A percentile compares a stretch with the other conserved stretches of the same genome.
Conservation (phyloP, 2,888 invertebrate genomes). For the Troides oblongomaculatus region DNA sequence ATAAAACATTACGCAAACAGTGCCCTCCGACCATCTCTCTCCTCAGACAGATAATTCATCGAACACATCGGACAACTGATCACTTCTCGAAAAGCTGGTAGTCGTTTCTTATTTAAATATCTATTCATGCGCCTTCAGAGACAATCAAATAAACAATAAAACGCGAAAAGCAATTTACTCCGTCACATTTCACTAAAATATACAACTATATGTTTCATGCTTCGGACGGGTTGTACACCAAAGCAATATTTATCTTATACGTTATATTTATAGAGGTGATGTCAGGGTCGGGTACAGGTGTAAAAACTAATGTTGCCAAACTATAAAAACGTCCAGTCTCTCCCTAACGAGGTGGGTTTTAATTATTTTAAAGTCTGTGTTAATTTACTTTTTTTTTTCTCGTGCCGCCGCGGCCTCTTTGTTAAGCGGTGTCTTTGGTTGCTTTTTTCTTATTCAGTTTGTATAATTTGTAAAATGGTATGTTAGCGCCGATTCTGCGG, state of each 20-base stretch:
- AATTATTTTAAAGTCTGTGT: constrained; percentile 74
- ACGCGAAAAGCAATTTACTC: constrained; percentile 58
- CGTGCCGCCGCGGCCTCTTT: constrained; percentile 56
- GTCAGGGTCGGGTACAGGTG: constrained; percentile 5
- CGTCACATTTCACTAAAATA: constrained; percentile 50
- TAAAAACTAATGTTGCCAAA: constrained; percentile 39
- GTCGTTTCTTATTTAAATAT: constrained; percentile 29
- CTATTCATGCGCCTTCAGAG: constrained; percentile 30
- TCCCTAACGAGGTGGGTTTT: constrained; percentile 74
- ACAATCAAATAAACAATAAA: constrained; percentile 74
- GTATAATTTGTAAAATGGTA: constrained; percentile 76
- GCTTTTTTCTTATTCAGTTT: constrained; percentile 56
- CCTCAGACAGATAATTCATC: not conserved
- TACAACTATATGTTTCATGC: constrained; percentile 22
- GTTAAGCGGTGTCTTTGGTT: constrained; percentile 55
- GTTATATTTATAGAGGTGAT: constrained; percentile 6
- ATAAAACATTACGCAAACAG: too few relatives aligned
- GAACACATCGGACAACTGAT: constrained; percentile 1
- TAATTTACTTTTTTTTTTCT: constrained; percentile 66
- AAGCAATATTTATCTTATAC: constrained; percentile 35
- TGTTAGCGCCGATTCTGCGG: constrained; percentile 66
- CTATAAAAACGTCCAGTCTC: constrained; percentile 59
- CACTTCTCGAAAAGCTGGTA: constrained; percentile 31
- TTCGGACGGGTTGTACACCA: constrained; percentile 16
- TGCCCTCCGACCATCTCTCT: too few relatives aligned